Conservation (phyloP, 1,140 invertebrate species). For the Trigoniulus corallinus region DNA sequence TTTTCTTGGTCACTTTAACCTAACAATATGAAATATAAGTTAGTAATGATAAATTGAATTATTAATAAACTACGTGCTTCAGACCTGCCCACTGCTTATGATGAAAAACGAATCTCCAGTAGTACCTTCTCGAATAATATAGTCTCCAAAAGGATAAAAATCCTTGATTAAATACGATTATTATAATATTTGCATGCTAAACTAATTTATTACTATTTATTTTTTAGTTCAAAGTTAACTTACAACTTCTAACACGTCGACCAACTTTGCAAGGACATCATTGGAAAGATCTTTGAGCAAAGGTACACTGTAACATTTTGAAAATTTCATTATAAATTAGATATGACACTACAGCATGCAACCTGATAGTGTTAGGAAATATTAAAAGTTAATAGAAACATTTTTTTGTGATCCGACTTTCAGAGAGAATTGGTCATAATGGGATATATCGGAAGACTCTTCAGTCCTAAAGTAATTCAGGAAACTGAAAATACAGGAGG, state of each 20-base stretch:
- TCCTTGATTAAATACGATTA: constrained; percentile 41
- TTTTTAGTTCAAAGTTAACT: constrained; percentile 15
- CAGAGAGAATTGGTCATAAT: constrained; percentile 12
- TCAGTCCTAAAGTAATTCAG: no score
- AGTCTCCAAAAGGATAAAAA: constrained; percentile 87
- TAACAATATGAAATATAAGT: constrained; percentile 15
- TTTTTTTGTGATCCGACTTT: constrained; percentile 1
- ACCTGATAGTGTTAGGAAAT: no score
- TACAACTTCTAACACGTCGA: constrained; percentile 92
- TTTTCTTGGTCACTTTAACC: constrained; percentile 81
- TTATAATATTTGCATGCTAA: no score
- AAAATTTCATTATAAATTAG: no score
- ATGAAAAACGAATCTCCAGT: constrained; percentile 98
- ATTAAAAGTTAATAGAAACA: neutral
- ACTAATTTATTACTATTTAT: no score
- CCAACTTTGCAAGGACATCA: constrained; percentile 95
- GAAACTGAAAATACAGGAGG: no score
- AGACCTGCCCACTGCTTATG: constrained; percentile 89
- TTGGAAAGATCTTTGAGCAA: constrained; percentile 91
- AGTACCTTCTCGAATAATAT: constrained; percentile 94
- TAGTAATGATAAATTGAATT: no score
- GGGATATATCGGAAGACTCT: no score
- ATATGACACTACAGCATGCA: no score
- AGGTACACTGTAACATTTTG: constrained; percentile 74
- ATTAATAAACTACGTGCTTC: constrained; percentile 47